Percentiles rank a stretch among this genome's conserved stretches.
These are phyloP conservation scores for Portunus trituberculatus DNA, from an alignment of 1,140 invertebrate species.

Conservation along the genomic window DNA sequence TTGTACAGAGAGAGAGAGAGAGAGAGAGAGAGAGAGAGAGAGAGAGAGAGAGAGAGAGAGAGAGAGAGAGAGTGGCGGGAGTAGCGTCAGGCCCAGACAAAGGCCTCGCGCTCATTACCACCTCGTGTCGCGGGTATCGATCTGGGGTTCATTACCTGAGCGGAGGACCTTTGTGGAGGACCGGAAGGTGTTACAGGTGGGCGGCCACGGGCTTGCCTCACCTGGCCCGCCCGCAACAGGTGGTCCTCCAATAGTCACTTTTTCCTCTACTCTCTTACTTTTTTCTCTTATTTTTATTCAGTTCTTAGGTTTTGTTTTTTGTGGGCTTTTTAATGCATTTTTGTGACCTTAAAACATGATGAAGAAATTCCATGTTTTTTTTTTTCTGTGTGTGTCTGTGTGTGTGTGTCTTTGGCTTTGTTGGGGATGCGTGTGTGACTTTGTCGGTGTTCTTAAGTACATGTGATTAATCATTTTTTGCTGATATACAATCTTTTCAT, in stretches of 20 bases:
- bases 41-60: background rate
- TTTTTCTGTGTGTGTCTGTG: too few species aligned
- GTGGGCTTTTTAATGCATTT: too few species aligned
- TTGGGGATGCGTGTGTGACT: too few species aligned
- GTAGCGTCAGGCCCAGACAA: background rate
- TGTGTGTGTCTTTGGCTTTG: too few species aligned
- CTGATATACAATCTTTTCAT: too few species aligned
- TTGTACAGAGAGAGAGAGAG: background rate
- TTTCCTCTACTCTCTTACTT: too few species aligned
- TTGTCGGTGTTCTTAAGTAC: too few species aligned
- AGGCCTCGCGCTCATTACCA: background rate
- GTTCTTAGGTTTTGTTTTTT: too few species aligned
- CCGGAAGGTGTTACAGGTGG: slow-evolving; percentile 16
- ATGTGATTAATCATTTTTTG: too few species aligned
- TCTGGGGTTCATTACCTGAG: background rate
- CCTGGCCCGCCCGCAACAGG: background rate
- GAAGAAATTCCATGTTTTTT: too few species aligned
- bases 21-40: background rate
- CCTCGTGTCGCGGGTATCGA: slow-evolving; percentile 5
- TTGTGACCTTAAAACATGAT: too few species aligned
- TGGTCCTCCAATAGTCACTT: background rate
- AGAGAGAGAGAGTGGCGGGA: background rate
- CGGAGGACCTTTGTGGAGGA: background rate
- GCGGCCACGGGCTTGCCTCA: background rate
- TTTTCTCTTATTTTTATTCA: too few species aligned